Percentiles rank a stretch among this genome's conserved stretches.
phyloP scores from a whole-genome alignment of 2,113 vertebrate species.

The Zosterops pallidus region DNA sequence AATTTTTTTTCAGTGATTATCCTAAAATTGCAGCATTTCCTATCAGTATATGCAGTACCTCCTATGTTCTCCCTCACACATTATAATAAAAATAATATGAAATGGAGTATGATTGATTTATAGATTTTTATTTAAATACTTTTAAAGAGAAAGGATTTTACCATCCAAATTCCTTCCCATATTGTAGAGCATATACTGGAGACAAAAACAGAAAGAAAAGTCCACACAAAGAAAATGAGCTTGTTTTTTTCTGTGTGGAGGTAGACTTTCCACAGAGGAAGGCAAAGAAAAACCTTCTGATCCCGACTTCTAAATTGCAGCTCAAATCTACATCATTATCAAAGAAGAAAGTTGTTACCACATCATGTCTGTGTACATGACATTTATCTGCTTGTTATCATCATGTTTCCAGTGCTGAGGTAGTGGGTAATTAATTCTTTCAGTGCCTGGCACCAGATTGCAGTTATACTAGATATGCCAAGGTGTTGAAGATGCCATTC shows the following conservation, averaged over 20 bases:
- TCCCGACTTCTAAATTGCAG: neutral
- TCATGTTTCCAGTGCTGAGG: conserved; percentile 16
- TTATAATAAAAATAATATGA: neutral
- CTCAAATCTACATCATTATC: conserved; percentile 23
- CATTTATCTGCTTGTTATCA: conserved; percentile 49
- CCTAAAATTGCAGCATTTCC: neutral
- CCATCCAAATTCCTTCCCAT: neutral
- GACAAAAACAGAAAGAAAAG: conserved; percentile 5
- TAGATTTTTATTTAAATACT: neutral
- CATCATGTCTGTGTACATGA: conserved; percentile 16
- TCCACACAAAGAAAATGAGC: neutral
- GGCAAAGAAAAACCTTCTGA: neutral
- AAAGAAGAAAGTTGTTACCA: conserved; percentile 11
- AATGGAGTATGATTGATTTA: neutral
- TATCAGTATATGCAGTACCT: neutral
- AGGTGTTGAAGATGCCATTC: conserved; percentile 20
- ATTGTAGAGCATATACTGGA: neutral
- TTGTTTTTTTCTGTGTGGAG: neutral
- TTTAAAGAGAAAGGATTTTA: neutral
- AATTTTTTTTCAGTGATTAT: conserved; percentile 39
- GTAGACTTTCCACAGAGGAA: neutral
- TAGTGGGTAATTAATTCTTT: conserved; percentile 50
- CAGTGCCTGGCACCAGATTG: neutral
- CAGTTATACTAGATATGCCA: neutral
- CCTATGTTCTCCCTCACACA: neutral